Base-by-base conservation (phyloP, 2,113 vertebrate species). In the Lichenostomus cassidix region DNA sequence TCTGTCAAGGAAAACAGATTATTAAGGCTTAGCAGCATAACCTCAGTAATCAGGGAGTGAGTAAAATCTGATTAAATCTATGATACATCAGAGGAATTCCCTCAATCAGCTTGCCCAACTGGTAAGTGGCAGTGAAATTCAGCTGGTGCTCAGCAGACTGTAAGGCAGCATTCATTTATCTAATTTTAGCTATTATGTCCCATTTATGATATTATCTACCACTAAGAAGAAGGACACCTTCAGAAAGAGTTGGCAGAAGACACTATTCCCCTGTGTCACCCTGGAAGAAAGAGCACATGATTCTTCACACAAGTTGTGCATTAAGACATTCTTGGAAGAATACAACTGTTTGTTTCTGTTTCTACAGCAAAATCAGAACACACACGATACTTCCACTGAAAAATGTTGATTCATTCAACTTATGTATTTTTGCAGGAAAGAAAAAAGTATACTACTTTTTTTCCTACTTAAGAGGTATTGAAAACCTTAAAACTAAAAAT, bases 141-240 rank as follows among this genome's bases (percentile, higher is more conserved):
- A 3, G 7, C 0, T 47, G 14, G 4, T 65, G 35, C 69, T 60
- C 46, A 69, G 29, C 25, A 44, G 11, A 68, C 42, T n/a, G n/a
- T 59, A 63, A 59, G 7, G 10, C 16, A 64, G 5, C 11, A 53
- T 10, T 44, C 9, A 18, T 55, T 25, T 55, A 7, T 70, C 29
- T 56, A 20, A 69, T 55, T 55, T 46, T 50, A 74, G 11, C 14
- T 49, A 56, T 63, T 35, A 41, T 0, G 0, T 80, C 11, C 4
- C 10, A 14, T 41, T 70, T 52, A 41, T 4, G 11, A 1, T 7
- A 46, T 33, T 47, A 50, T 10, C 12, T 67, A 39, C 7, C 27
- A 28, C 37, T 29, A 37, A 64, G 65, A 59, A 44, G 14, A 5
- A 69, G 15, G 25, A 42, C 6, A 58, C 17, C 5, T 65, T 75